These are phyloP conservation scores for Petromus typicus DNA, from an alignment of 2,113 vertebrate genomes.

Conservation along the genomic window DNA sequence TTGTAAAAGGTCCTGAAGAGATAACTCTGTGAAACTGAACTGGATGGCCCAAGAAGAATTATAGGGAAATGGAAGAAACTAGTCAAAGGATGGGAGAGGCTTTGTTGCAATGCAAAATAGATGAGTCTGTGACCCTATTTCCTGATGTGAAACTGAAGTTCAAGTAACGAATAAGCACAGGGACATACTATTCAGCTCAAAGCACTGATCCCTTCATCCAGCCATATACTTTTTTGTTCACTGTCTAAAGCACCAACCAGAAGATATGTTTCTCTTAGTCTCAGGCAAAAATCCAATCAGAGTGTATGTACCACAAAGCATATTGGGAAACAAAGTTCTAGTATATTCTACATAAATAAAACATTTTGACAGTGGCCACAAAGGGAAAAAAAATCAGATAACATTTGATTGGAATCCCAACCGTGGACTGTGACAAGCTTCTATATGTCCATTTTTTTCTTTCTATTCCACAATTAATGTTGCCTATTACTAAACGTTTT, in stretches of 20 bases:
- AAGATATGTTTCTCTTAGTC: background rate
- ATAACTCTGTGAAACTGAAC: background rate
- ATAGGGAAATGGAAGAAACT: background rate
- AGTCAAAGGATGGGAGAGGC: background rate
- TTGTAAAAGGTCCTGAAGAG: background rate
- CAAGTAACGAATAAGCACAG: background rate
- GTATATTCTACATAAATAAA: background rate
- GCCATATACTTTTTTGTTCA: background rate
- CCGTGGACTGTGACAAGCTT: background rate
- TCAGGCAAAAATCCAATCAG: background rate
- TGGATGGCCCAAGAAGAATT: background rate
- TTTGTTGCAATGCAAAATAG: background rate
- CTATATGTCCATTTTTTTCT: background rate
- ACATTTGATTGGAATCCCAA: too few species aligned
- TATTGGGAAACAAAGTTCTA: background rate
- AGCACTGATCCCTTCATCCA: background rate
- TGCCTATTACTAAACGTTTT: conserved; percentile 36
- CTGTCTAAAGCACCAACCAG: background rate
- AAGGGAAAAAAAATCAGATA: too few species aligned
- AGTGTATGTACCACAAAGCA: background rate
- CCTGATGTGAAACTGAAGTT: background rate
- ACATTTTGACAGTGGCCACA: background rate
- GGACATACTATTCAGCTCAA: background rate
- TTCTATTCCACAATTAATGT: background rate
- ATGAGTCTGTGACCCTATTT: background rate